A percentile compares a stretch with the other conserved stretches of the same genome.
phyloP scores from a whole-genome alignment of 2,113 vertebrate genomes.

The Antennarius striatus region DNA sequence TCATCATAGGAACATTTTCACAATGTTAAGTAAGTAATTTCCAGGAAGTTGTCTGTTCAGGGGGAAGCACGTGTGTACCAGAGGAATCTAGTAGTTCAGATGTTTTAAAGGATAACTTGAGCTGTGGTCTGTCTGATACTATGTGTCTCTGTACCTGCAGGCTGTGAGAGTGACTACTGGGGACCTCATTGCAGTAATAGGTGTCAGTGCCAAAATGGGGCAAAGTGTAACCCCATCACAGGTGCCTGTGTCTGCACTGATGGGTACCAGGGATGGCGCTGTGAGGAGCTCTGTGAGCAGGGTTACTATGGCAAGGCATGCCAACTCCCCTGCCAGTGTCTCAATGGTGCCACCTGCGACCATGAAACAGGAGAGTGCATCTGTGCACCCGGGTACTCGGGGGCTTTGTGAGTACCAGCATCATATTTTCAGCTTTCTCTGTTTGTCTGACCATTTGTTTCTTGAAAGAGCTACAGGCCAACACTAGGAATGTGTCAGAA shows the following conservation, averaged over 20 bases:
- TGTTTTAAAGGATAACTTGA: constrained; percentile 18
- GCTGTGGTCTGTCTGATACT: constrained; percentile 25
- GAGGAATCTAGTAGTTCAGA: constrained; percentile 5
- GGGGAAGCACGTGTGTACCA: not conserved
- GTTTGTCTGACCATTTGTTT: constrained; percentile 18
- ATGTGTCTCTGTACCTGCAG: constrained; percentile 75
- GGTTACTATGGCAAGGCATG: constrained; percentile 93
- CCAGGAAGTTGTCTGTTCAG: not conserved
- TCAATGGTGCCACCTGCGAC: constrained; percentile 92
- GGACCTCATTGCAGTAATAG: constrained; percentile 98
- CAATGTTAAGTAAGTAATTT: constrained; percentile 3
- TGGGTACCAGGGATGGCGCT: constrained; percentile 96
- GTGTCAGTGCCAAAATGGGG: constrained; percentile 96
- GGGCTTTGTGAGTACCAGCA: constrained; percentile 89
- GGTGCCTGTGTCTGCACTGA: constrained; percentile 95
- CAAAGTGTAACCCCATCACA: constrained; percentile 98
- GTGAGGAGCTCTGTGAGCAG: constrained; percentile 89
- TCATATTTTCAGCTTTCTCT: constrained; percentile 15
- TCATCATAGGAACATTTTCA: constrained; percentile 1
- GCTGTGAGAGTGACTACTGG: constrained; percentile 96
- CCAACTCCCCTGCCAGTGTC: constrained; percentile 92
- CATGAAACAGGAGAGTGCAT: constrained; percentile 95
- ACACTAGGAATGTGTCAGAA: constrained; percentile 15
- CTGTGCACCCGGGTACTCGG: constrained; percentile 92
- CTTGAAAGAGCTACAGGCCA: constrained; percentile 15